Conservation (phyloP, 2,797 vertebrate genomes). For the Chromobotia macracanthus region DNA sequence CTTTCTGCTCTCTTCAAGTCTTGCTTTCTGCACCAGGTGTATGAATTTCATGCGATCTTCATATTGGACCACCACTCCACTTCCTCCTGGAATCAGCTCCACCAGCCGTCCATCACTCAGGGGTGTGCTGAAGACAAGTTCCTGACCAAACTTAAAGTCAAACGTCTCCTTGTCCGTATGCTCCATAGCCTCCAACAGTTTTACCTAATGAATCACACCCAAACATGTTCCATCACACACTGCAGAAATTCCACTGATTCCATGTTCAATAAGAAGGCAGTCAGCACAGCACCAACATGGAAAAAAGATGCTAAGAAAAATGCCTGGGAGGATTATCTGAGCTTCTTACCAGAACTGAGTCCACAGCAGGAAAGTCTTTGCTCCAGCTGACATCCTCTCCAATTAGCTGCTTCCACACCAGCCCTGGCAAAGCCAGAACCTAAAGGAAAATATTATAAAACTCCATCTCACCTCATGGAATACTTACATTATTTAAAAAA, state of each 20-base stretch:
- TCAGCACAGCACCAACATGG: neutral
- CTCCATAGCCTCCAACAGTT: constrained; percentile 94
- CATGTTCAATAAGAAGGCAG: neutral
- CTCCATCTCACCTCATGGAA: neutral
- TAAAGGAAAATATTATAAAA: constrained; percentile 56
- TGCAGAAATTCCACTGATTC: neutral
- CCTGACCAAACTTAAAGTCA: constrained; percentile 94
- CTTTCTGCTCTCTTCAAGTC: constrained; percentile 90
- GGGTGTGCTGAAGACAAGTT: constrained; percentile 91
- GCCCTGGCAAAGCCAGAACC: constrained; percentile 93
- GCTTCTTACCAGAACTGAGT: constrained; percentile 90
- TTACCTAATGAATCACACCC: constrained; percentile 81
- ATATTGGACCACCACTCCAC: constrained; percentile 82
- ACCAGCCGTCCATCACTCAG: constrained; percentile 87
- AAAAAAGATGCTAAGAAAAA: neutral
- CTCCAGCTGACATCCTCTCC: constrained; percentile 94
- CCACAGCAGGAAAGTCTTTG: constrained; percentile 94
- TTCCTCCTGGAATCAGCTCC: constrained; percentile 88
- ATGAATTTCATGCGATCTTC: constrained; percentile 90
- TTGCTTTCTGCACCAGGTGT: constrained; percentile 87
- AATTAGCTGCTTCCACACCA: constrained; percentile 96
- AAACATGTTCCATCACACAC: neutral
- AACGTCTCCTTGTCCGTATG: constrained; percentile 94
- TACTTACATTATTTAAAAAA: neutral
- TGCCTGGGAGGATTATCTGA: neutral